Percentiles rank a stretch among this genome's conserved stretches.
Conservation (phyloP, 2,888 invertebrate genomes). For the Lasioglossum pauxillum region DNA sequence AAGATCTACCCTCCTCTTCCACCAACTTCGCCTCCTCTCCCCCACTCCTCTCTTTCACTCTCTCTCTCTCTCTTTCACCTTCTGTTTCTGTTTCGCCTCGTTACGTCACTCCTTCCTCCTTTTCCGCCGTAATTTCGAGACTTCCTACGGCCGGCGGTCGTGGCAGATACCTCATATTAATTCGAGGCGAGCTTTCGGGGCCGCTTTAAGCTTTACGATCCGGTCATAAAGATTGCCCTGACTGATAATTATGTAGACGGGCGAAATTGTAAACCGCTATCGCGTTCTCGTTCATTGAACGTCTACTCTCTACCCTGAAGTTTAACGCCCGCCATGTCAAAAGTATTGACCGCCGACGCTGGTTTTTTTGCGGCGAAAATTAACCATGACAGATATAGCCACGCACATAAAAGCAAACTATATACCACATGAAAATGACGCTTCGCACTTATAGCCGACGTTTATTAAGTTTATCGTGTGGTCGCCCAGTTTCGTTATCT, state of each 20-base stretch:
- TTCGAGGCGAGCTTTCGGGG: slow-evolving; percentile 69
- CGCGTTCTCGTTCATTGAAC: slow-evolving; percentile 48
- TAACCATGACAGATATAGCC: neutral
- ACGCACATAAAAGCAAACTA: neutral
- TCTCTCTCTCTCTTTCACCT: neutral
- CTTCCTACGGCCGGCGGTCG: slow-evolving; percentile 61
- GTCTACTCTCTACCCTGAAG: slow-evolving; percentile 3
- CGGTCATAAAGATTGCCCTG: slow-evolving; percentile 76
- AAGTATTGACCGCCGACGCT: neutral
- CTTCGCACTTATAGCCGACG: neutral
- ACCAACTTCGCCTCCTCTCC: neutral
- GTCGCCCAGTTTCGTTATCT: neutral
- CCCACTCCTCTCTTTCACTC: neutral
- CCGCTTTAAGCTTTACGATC: slow-evolving; percentile 76
- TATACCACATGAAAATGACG: neutral
- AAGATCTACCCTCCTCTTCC: slow-evolving; percentile 53
- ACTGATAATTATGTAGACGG: slow-evolving; percentile 76
- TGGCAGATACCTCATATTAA: slow-evolving; percentile 70
- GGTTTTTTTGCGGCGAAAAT: neutral
- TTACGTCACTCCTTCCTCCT: slow-evolving; percentile 5
- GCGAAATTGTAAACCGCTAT: slow-evolving; percentile 76
- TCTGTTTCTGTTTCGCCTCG: neutral
- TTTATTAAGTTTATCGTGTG: neutral
- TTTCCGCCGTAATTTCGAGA: slow-evolving; percentile 67
- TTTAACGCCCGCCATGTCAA: slow-evolving; percentile 21